Evolutionary conservation across 2,113 vertebrate genomes (phyloP), one percentile per base, ranked within the genome.

Genomic region (Manacus vitellinus): DNA sequence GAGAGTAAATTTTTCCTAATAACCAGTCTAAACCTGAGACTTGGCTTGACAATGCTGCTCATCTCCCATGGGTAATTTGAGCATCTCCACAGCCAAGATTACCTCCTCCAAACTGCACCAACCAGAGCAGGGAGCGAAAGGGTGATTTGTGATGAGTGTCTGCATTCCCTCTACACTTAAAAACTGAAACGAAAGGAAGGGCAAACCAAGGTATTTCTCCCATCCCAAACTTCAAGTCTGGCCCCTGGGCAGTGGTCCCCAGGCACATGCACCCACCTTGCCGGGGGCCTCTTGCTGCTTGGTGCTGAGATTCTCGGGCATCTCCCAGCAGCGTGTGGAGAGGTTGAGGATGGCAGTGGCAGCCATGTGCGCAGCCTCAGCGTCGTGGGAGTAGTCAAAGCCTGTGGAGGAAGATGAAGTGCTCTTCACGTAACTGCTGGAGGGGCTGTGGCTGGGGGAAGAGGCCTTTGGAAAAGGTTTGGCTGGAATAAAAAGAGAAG

Each of bases 281-380:
- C 95, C 12, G 21, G 98, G 97, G 66, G 97, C 95, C 19, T 99
- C 98, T 63, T 98, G 99, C 14, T 98, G 98, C 96, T 99, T 99
- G 65, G 98, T 99, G 98, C 99, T 99, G 94, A 99, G 99, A 97
- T 99, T 99, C 96, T 99, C 99, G 0, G 99, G 99, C 97, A 98
- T 99, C 93, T 99, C 99, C 99, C 99, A 99, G 97, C 99, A 99
- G 91, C 99, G 99, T 0, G 99, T 99, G 82, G 99, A 99, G 95
- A 99, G 99, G 97, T 99, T 99, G 92, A 99, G 98, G 97, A 99
- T 99, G 97, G 99, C 99, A 0, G 99, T 99, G 95, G 99, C 99
- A 0, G 99, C 99, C 99, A 99, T 99, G 98, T 99, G 99, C 0
- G 99, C 99, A 2, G 99, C 99, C 98, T 99, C 99, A 0, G 99